These are phyloP conservation scores for Alectura lathami DNA, from an alignment of 2,113 vertebrate species.

Conservation along the genomic window DNA sequence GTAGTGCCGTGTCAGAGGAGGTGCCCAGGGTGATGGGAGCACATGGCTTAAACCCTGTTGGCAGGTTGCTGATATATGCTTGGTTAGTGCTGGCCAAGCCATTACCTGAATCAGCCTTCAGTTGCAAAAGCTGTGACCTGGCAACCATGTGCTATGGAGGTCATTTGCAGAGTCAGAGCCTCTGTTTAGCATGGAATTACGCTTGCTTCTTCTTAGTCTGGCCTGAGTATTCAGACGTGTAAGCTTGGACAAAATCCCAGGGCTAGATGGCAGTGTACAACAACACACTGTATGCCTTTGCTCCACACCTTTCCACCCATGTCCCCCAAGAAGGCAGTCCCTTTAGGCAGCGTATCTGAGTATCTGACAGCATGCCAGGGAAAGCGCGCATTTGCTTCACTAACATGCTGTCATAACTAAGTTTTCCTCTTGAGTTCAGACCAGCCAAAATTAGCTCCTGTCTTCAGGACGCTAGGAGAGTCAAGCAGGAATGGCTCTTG, in stretches of 20 bases:
- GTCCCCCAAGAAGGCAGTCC: neutral
- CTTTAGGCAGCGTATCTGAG: rapidly evolving
- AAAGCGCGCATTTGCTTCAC: neutral
- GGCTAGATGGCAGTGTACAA: neutral
- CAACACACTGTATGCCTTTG: neutral
- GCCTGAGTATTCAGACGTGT: neutral
- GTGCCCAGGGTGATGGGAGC: neutral
- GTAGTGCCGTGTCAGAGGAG: neutral
- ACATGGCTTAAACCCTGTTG: neutral
- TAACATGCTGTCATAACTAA: neutral
- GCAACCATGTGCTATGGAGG: neutral
- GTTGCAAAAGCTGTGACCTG: neutral
- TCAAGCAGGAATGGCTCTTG: neutral
- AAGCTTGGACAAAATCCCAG: neutral
- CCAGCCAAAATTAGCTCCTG: neutral
- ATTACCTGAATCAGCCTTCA: neutral
- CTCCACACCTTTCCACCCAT: neutral
- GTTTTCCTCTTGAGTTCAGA: neutral
- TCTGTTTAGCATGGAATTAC: neutral
- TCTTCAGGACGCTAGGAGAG: neutral
- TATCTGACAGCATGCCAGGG: neutral
- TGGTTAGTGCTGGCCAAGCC: neutral
- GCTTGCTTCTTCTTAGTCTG: neutral
- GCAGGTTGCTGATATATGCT: neutral
- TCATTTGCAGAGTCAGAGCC: neutral